A percentile compares a stretch with the other conserved stretches of the same genome.
Evolutionary conservation across 2,797 vertebrate genomes (phyloP).

Genomic region (Cottoperca gobio): DNA sequence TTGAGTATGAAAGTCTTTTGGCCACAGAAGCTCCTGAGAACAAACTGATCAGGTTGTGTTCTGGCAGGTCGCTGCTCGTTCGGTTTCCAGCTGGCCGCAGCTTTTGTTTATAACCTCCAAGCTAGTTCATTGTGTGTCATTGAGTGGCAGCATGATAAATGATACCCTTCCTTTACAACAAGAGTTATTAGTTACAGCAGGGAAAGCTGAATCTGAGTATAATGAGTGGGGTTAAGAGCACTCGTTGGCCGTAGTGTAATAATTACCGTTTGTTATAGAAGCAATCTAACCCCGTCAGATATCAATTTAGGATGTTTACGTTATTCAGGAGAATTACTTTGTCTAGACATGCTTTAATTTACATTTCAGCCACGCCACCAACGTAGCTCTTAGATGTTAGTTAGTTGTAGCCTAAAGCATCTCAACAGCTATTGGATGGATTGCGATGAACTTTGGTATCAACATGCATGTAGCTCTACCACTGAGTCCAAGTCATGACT

Average conservation of each 20-base stretch:
- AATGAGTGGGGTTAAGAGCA: slow-evolving; percentile 1
- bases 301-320: not conserved
- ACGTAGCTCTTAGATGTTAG: not conserved
- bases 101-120: slow-evolving; percentile 19
- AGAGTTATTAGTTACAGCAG: slow-evolving; percentile 14
- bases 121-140: not conserved
- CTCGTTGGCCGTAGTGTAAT: not conserved
- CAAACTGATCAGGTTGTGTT: not conserved
- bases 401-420: not conserved
- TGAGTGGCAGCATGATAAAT: not conserved
- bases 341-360: not conserved
- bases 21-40: not conserved
- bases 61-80: not conserved
- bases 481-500: too few species aligned
- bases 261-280: not conserved
- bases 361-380: not conserved
- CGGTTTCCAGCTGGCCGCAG: not conserved
- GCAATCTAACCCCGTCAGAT: not conserved
- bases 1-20: not conserved
- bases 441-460: not conserved
- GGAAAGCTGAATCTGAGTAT: not conserved
- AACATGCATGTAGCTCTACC: too few species aligned
- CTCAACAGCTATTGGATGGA: not conserved
- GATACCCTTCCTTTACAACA: not conserved
- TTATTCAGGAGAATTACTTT: not conserved